phyloP scores from a whole-genome alignment of 2,113 vertebrate genomes.

The Xiphorhynchus elegans region DNA sequence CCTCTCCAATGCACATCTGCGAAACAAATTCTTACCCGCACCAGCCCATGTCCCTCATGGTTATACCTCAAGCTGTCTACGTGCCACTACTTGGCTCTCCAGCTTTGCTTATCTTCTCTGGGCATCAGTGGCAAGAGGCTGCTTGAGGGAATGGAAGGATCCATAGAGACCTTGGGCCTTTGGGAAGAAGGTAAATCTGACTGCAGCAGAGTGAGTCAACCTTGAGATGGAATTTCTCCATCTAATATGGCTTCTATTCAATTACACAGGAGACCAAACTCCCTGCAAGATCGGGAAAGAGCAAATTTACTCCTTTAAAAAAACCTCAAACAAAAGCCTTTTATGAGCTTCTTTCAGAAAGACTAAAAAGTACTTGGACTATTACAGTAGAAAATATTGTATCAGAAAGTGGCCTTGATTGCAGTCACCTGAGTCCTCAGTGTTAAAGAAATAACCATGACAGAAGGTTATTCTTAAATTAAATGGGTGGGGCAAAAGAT shows the following conservation, averaged over 20 bases:
- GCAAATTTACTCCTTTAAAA: background rate
- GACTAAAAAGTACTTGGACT: background rate
- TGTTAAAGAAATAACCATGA: background rate
- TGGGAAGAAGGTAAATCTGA: background rate
- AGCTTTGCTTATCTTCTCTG: accelerated
- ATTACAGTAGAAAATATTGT: background rate
- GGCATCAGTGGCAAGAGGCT: background rate
- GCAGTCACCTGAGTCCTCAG: background rate
- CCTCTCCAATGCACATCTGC: background rate
- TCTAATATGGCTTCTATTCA: background rate
- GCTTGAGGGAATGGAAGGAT: background rate
- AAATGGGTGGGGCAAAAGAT: conserved; percentile 1
- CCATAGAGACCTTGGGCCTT: background rate
- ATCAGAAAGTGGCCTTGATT: background rate
- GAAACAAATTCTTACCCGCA: background rate
- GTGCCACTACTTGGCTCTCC: background rate
- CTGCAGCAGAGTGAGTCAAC: background rate
- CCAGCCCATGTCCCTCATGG: background rate
- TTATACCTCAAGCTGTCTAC: background rate
- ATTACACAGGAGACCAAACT: conserved; percentile 16
- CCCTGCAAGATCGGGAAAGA: conserved; percentile 32
- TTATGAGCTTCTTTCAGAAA: background rate
- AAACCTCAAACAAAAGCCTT: background rate
- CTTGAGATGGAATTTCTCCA: conserved; percentile 7
- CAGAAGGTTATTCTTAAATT: conserved; percentile 24